Evolutionary conservation across 2,797 vertebrate species (phyloP), one percentile per base, ranked within the genome.

Genomic region (Danio tinwini): DNA sequence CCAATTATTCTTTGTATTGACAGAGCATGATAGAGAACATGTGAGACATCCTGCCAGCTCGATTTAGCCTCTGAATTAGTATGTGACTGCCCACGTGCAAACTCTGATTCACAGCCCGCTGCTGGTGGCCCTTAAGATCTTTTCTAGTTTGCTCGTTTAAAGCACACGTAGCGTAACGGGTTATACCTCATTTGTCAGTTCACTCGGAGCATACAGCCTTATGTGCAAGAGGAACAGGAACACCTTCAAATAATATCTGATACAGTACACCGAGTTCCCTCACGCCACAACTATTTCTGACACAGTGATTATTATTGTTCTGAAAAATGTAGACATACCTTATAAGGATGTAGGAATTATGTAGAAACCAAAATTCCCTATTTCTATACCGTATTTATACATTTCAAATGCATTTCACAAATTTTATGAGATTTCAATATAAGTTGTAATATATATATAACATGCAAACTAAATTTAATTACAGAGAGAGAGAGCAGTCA

Each of bases 1-100:
- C 78, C 82, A 85, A 78, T 85, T 85, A 82, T 81, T 82, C 76
- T 74, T 83, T 79, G 65, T 79, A 61, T 81, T 80, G 79, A 78
- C 81, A 85, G 78, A 71, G 81, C 70, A 80, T 80, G 81, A 82
- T 82, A 76, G 72, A 80, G 73, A 78, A 75, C 76, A 84, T 82
- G 81, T 74, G 75, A 76, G 81, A 81, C 74, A 82, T 76, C 67
- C 71, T 74, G 67, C 40, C 75, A 71, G 53, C 73, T 68, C 74
- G 65, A 76, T 86, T 81, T 85, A 76, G 73, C 65, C 55, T 74
- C 75, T 85, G 53, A 84, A 73, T 64, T 64, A 78, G 77, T 39
- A 80, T 80, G 82, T 78, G 82, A 77, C 80, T 63, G 47, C 73
- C 80, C 78, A 82, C 62, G 69, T 74, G 70, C 78, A 74, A 83